Conservation (phyloP, 2,113 vertebrate genomes). For the Neomonachus schauinslandi region DNA sequence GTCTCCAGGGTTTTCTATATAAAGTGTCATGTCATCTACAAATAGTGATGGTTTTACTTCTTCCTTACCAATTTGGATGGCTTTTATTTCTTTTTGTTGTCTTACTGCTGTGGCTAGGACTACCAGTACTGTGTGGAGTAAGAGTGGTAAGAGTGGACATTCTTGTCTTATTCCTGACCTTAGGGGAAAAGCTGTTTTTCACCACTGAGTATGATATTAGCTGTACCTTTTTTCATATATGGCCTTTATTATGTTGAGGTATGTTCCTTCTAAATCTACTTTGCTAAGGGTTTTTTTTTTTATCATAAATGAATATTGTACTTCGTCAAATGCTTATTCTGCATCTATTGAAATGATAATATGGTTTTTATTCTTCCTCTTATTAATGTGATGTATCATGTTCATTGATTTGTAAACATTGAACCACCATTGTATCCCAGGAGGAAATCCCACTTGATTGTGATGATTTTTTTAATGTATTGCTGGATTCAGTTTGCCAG, state of each 20-base stretch:
- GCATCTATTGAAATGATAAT: neutral
- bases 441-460: neutral
- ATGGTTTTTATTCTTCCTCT: neutral
- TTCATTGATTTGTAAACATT: neutral
- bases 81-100: neutral
- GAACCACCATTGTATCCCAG: neutral
- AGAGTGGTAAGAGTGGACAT: neutral
- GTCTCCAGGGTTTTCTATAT: neutral
- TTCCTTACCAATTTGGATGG: neutral
- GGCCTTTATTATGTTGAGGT: neutral
- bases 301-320: neutral
- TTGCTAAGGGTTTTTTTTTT: neutral
- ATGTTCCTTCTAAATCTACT: neutral
- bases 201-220: neutral
- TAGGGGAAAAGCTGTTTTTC: neutral
- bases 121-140: neutral
- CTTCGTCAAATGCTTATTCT: neutral
- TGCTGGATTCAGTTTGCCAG: neutral
- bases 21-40: neutral
- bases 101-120: neutral
- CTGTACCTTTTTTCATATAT: neutral
- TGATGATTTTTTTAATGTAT: neutral
- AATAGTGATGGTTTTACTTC: neutral
- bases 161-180: neutral
- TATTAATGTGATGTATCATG: neutral